phyloP scores from a whole-genome alignment of 1,140 invertebrate genomes.

The Achatina immaculata region DNA sequence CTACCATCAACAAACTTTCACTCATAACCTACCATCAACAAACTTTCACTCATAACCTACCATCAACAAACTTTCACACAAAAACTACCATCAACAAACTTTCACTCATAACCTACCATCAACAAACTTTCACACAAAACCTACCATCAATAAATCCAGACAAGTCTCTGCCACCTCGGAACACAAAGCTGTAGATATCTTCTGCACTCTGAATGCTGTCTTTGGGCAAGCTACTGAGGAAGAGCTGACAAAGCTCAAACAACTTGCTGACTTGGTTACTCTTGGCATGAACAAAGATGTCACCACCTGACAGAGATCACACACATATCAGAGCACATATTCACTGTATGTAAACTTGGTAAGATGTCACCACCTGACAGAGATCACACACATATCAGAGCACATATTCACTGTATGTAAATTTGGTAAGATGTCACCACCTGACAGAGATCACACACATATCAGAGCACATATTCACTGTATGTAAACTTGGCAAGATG shows the following conservation, averaged over 20 bases:
- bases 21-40: no score
- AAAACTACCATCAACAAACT: no score
- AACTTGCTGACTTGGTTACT: slow-evolving; percentile 64
- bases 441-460: slow-evolving; percentile 43
- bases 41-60: no score
- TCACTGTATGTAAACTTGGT: no score
- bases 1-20: not conserved
- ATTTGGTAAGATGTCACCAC: slow-evolving; percentile 71
- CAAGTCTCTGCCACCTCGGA: slow-evolving; percentile 64
- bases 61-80: no score
- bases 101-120: no score
- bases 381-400: not conserved
- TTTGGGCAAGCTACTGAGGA: slow-evolving; percentile 61
- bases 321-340: not conserved
- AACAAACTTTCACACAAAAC: not conserved
- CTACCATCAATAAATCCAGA: slow-evolving; percentile 70
- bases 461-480: not conserved
- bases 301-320: slow-evolving; percentile 57
- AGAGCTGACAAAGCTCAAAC: slow-evolving; percentile 62
- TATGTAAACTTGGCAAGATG: no score
- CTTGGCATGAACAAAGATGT: slow-evolving; percentile 70
- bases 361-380: slow-evolving; percentile 68
- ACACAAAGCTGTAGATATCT: slow-evolving; percentile 69
- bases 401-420: no score
- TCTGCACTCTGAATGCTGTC: slow-evolving; percentile 61